A percentile compares a stretch with the other conserved stretches of the same genome.
phyloP scores from a whole-genome alignment of 2,888 invertebrate genomes.

The Byasa hedistus region DNA sequence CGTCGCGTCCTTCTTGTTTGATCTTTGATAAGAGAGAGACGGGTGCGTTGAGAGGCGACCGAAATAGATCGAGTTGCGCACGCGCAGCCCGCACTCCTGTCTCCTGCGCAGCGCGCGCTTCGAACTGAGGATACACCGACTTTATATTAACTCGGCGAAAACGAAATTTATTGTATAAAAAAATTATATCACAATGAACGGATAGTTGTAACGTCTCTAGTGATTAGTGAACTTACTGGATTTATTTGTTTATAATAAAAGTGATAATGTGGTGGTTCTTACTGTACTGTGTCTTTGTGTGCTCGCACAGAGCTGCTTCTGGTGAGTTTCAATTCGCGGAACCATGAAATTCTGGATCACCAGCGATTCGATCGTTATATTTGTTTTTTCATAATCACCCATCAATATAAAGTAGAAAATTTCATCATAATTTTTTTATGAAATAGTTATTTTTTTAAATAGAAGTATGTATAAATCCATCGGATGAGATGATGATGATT shows the following conservation, averaged over 20 bases:
- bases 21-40: constrained; percentile 66
- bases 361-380: too few relatives aligned
- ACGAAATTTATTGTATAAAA: background rate
- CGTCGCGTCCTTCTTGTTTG: constrained; percentile 38
- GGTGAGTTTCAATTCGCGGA: constrained; percentile 39
- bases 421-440: too few relatives aligned
- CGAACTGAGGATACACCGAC: constrained; percentile 54
- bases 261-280: constrained; percentile 44
- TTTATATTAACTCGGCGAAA: constrained; percentile 17
- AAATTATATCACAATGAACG: constrained; percentile 13
- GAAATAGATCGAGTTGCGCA: constrained; percentile 67
- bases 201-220: constrained; percentile 12
- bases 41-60: constrained; percentile 58
- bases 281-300: constrained; percentile 37
- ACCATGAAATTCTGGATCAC: background rate
- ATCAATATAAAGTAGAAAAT: too few relatives aligned
- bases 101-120: constrained; percentile 56
- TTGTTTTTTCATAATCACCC: too few relatives aligned
- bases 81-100: constrained; percentile 48
- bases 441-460: too few relatives aligned
- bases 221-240: constrained; percentile 24
- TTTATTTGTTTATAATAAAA: constrained; percentile 32
- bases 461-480: too few relatives aligned
- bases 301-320: constrained; percentile 34
- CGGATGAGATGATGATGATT: too few relatives aligned